Conservation (phyloP, 1,140 invertebrate genomes). For the Drosophila suzukii region DNA sequence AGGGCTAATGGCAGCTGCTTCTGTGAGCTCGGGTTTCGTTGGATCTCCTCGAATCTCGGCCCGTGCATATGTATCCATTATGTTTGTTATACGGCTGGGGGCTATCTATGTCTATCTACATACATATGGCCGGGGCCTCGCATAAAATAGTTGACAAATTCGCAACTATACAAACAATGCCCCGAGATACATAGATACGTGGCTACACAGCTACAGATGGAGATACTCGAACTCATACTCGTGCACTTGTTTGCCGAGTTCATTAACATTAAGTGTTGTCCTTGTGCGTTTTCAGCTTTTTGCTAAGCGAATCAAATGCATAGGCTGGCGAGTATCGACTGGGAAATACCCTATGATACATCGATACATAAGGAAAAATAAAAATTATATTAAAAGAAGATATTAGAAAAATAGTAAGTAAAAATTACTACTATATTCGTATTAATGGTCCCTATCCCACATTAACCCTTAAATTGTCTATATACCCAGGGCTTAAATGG, state of each 20-base stretch:
- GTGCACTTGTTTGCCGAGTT: slow-evolving; percentile 74
- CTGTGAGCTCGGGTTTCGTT: slow-evolving; percentile 17
- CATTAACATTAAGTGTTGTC: slow-evolving; percentile 80
- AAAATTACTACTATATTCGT: too few relatives aligned
- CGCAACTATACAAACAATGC: slow-evolving; percentile 70
- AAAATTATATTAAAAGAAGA: too few relatives aligned
- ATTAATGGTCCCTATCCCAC: background rate
- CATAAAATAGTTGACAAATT: slow-evolving; percentile 82
- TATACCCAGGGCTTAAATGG: background rate
- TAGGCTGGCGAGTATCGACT: background rate
- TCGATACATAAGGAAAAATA: too few relatives aligned
- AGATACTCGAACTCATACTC: slow-evolving; percentile 52
- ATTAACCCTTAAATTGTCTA: background rate
- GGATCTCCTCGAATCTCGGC: slow-evolving; percentile 38
- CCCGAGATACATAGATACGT: slow-evolving; percentile 45
- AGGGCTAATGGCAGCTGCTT: slow-evolving; percentile 53
- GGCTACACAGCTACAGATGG: slow-evolving; percentile 30
- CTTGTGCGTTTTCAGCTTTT: slow-evolving; percentile 64
- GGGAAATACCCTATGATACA: slow-evolving; percentile 28
- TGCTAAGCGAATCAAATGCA: slow-evolving; percentile 43
- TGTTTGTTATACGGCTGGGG: slow-evolving; percentile 34
- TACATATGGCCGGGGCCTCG: slow-evolving; percentile 58
- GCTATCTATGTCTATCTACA: slow-evolving; percentile 15
- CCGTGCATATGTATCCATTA: slow-evolving; percentile 43
- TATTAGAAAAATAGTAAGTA: too few relatives aligned